Evolutionary conservation across 2,113 vertebrate genomes (phyloP).

Genomic region (Aegithalos caudatus): DNA sequence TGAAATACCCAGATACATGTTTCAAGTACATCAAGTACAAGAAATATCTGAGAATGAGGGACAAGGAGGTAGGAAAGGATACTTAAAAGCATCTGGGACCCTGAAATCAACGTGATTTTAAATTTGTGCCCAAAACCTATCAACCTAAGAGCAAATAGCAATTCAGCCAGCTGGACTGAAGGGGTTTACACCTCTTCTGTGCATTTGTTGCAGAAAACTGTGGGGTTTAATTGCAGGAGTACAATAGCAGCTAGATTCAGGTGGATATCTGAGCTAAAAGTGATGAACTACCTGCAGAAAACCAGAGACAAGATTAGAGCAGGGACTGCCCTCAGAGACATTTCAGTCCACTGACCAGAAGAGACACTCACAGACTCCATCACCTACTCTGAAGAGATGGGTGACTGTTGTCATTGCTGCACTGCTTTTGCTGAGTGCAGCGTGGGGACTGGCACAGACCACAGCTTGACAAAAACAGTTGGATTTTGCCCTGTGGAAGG

Average conservation of each 20-base stretch:
- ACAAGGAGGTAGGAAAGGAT: neutral
- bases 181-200: neutral
- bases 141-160: neutral
- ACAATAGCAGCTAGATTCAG: neutral
- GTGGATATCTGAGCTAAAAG: neutral
- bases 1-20: neutral
- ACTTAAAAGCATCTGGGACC: neutral
- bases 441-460: neutral
- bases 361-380: neutral
- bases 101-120: neutral
- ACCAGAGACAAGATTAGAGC: neutral
- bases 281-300: neutral
- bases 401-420: neutral
- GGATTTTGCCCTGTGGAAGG: neutral
- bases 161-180: neutral
- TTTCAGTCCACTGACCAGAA: neutral
- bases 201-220: neutral
- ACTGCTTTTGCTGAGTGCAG: neutral
- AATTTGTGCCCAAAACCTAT: neutral
- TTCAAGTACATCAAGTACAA: neutral
- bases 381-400: neutral
- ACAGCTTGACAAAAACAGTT: accelerated
- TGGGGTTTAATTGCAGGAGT: neutral
- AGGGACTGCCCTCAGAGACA: neutral
- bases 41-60: neutral